phyloP scores from a whole-genome alignment of 2,113 vertebrate species.

The Neogobius melanostomus region DNA sequence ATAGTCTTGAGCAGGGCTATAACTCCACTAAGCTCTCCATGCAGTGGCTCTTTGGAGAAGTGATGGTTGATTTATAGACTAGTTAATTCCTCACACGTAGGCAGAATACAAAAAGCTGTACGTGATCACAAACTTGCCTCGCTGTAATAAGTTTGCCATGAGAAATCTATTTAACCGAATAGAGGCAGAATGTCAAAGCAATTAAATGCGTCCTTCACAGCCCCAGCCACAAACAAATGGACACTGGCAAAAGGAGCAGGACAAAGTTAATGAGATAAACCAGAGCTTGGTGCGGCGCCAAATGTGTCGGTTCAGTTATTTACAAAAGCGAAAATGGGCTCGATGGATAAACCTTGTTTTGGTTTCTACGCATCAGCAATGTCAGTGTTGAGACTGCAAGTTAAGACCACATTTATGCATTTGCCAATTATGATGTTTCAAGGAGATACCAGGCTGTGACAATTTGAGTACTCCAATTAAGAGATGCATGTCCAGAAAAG shows the following conservation, averaged over 20 bases:
- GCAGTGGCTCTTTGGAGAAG: constrained; percentile 23
- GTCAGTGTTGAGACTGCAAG: neutral
- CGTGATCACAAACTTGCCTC: neutral
- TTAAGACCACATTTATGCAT: neutral
- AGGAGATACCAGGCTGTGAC: too few species aligned
- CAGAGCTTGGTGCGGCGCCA: constrained; percentile 27
- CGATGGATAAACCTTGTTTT: neutral
- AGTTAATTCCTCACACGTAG: constrained; percentile 25
- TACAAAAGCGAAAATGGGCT: neutral
- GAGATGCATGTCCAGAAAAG: too few species aligned
- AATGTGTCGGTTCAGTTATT: constrained; percentile 16
- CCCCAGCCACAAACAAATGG: constrained; percentile 23
- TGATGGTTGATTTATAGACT: constrained; percentile 38
- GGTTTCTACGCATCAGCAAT: neutral
- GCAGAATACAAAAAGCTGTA: neutral
- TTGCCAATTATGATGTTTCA: neutral
- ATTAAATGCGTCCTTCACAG: constrained; percentile 20
- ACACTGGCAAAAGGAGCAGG: constrained; percentile 13
- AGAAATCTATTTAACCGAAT: constrained; percentile 4
- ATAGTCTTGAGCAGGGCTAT: constrained; percentile 25
- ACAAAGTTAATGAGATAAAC: constrained; percentile 37
- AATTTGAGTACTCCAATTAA: too few species aligned
- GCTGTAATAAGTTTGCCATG: neutral
- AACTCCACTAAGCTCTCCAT: constrained; percentile 57
- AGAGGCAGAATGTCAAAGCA: constrained; percentile 25